Evolutionary conservation across 1,140 invertebrate genomes (phyloP).

Genomic region (Drosophila bocqueti): DNA sequence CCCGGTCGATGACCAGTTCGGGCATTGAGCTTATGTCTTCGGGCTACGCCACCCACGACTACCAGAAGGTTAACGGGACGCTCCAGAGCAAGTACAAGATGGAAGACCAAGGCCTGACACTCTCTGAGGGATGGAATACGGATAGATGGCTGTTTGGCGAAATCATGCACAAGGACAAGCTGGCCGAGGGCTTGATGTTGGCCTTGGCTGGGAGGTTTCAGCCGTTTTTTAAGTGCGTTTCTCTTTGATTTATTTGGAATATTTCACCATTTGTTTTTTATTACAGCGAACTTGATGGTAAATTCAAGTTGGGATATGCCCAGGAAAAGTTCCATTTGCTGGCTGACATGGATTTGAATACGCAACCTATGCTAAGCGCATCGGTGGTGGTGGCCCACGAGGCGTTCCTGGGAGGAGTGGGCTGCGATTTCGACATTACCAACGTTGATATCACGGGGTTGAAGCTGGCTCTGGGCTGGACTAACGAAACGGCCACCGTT

Average conservation of each 20-base stretch:
- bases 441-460: neutral
- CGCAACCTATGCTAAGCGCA: constrained; percentile 14
- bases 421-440: constrained; percentile 11
- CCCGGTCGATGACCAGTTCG: constrained; percentile 55
- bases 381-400: constrained; percentile 53
- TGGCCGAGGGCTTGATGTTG: constrained; percentile 53
- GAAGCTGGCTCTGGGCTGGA: constrained; percentile 60
- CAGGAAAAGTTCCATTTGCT: constrained; percentile 48
- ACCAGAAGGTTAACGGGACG: constrained; percentile 57
- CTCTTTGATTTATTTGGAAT: neutral
- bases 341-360: constrained; percentile 31
- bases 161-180: constrained; percentile 61
- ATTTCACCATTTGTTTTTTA: neutral
- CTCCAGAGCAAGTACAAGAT: constrained; percentile 69
- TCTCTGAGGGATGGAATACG: constrained; percentile 70
- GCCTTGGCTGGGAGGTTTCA: constrained; percentile 57
- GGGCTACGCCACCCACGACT: constrained; percentile 57
- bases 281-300: constrained; percentile 41
- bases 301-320: constrained; percentile 45
- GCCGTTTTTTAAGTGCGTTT: constrained; percentile 44
- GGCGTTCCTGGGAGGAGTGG: constrained; percentile 55
- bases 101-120: constrained; percentile 58
- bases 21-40: constrained; percentile 61
- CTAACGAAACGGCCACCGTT: constrained; percentile 47
- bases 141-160: constrained; percentile 64